These are phyloP conservation scores for Latrodectus hesperus DNA, from an alignment of 2,888 invertebrate species.

Conservation along the genomic window DNA sequence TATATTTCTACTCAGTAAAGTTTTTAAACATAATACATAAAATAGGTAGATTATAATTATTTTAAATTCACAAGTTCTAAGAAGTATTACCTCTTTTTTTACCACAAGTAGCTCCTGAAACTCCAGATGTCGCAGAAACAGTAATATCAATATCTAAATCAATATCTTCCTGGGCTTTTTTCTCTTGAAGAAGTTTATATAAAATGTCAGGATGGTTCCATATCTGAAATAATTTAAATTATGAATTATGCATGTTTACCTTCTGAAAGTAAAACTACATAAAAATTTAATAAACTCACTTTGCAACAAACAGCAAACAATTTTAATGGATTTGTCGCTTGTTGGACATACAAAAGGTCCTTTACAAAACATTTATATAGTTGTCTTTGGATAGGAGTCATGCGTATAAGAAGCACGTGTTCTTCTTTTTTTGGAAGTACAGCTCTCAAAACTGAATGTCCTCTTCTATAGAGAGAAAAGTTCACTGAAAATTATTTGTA, in stretches of 20 bases:
- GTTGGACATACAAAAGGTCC: conserved; percentile 72
- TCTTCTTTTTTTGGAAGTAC: conserved; percentile 95
- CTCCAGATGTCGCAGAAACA: conserved; percentile 31
- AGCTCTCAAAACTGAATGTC: conserved; percentile 93
- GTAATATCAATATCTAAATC: conserved; percentile 73
- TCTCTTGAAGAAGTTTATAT: conserved; percentile 89
- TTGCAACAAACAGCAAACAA: conserved; percentile 99
- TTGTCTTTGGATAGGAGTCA: conserved; percentile 92
- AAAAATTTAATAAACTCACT: conserved; percentile 76
- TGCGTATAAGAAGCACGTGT: conserved; percentile 90
- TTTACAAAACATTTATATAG: conserved; percentile 96
- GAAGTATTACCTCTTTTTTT: conserved; percentile 45
- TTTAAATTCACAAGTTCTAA: neutral
- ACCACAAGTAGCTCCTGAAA: conserved; percentile 32
- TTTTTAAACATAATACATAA: too few relatives aligned
- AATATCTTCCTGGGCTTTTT: conserved; percentile 77
- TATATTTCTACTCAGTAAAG: too few relatives aligned
- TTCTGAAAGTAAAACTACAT: neutral
- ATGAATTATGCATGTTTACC: neutral
- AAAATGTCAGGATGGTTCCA: conserved; percentile 97
- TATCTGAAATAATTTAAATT: conserved; percentile 78
- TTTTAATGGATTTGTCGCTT: conserved; percentile 93
- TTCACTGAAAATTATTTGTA: too few relatives aligned
- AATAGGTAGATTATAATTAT: too few relatives aligned
- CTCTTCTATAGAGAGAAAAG: conserved; percentile 79